Conservation (phyloP, 2,113 vertebrate genomes). For the Oenanthe oenanthe region DNA sequence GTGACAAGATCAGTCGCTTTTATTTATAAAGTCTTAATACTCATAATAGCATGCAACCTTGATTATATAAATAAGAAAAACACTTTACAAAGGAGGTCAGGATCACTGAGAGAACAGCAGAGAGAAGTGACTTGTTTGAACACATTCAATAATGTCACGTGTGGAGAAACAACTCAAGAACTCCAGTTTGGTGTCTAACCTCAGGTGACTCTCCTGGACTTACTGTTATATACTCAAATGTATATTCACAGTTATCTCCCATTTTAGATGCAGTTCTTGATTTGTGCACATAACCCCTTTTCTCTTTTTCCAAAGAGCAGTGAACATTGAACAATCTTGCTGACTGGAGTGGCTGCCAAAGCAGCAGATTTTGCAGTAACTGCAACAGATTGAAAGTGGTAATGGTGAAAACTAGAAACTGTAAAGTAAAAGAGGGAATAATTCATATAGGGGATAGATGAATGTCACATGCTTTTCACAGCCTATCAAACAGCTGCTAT, state of each 20-base stretch:
- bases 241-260: background rate
- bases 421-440: background rate
- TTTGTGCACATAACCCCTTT: background rate
- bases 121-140: background rate
- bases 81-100: background rate
- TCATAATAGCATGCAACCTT: background rate
- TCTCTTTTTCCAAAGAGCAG: background rate
- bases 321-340: background rate
- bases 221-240: background rate
- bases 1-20: background rate
- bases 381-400: slow-evolving; percentile 1
- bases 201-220: background rate
- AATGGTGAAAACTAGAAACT: background rate
- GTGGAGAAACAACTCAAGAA: background rate
- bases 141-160: rapidly evolving
- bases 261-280: background rate
- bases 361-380: background rate
- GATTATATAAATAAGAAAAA: background rate
- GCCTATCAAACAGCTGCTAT: background rate
- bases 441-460: background rate
- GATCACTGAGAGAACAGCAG: background rate
- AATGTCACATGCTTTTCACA: background rate
- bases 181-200: background rate
- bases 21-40: background rate
- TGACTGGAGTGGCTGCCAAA: background rate